Percentiles rank a stretch among this genome's conserved stretches.
Evolutionary conservation across 2,113 vertebrate genomes (phyloP).

Genomic region (Lasiurus borealis): DNA sequence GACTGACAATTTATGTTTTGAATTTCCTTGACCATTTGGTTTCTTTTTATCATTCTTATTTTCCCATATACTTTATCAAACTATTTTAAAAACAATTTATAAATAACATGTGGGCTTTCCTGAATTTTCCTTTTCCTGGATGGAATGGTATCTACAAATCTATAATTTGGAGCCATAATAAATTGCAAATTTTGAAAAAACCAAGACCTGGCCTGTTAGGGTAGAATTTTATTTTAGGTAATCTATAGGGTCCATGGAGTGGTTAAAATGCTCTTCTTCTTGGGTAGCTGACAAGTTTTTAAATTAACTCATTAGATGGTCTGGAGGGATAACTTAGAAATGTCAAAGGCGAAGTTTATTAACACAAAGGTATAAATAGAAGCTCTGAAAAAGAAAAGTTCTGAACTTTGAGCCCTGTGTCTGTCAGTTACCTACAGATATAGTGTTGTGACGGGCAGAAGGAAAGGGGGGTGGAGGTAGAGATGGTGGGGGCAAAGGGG

Average conservation of each 20-base stretch:
- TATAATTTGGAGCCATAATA: conserved; percentile 13
- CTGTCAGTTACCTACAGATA: no score
- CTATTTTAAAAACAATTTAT: background rate
- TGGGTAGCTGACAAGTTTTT: conserved; percentile 33
- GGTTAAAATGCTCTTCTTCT: background rate
- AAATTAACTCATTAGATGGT: conserved; percentile 74
- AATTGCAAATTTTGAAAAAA: conserved; percentile 19
- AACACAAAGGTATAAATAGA: conserved; percentile 25
- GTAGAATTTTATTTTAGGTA: background rate
- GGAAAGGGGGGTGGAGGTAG: background rate
- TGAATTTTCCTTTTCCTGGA: background rate
- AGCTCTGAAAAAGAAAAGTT: conserved; percentile 44
- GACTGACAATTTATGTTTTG: background rate
- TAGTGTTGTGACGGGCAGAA: background rate
- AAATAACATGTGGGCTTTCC: background rate
- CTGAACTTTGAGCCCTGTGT: background rate
- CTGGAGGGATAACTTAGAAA: conserved; percentile 44
- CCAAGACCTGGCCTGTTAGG: background rate
- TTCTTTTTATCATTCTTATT: conserved; percentile 38
- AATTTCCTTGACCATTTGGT: background rate
- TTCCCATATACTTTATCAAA: background rate
- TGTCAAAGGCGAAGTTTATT: conserved; percentile 15
- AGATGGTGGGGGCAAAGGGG: background rate
- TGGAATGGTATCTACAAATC: background rate
- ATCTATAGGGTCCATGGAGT: background rate